Evolutionary conservation across 2,888 invertebrate genomes (phyloP).

Genomic region (Ophion obscuratus): DNA sequence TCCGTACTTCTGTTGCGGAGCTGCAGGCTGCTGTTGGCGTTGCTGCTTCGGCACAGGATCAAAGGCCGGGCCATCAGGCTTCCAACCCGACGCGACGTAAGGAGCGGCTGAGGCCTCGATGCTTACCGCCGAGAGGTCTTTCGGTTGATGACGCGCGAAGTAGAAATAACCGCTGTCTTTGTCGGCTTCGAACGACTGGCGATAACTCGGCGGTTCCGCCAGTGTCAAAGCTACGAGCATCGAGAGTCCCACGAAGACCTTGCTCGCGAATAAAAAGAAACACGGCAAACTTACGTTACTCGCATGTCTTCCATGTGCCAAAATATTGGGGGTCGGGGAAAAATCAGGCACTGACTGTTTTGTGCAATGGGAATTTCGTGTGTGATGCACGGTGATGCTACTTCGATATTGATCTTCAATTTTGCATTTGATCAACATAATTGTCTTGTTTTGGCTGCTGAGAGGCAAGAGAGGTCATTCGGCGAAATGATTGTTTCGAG

Average conservation of each 20-base stretch:
- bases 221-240: conserved; percentile 82
- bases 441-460: too few species aligned
- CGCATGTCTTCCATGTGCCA: too few species aligned
- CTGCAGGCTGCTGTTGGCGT: neutral
- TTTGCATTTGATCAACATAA: too few species aligned
- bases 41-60: conserved; percentile 81
- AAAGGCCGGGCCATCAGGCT: conserved; percentile 84
- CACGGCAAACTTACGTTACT: neutral
- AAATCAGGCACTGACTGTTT: too few species aligned
- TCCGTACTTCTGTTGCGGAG: conserved; percentile 75
- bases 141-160: conserved; percentile 80
- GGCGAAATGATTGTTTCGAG: neutral
- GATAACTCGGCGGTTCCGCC: conserved; percentile 84
- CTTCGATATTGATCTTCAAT: too few species aligned
- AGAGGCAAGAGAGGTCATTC: too few species aligned
- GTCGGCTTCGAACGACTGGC: conserved; percentile 73
- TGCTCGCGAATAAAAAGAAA: conserved; percentile 1
- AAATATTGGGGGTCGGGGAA: too few species aligned
- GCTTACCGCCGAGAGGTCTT: conserved; percentile 61
- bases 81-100: conserved; percentile 84
- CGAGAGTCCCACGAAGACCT: conserved; percentile 82
- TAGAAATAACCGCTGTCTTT: conserved; percentile 75
- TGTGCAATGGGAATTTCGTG: too few species aligned
- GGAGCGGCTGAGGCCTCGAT: conserved; percentile 77
- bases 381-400: too few species aligned